Evolutionary conservation across 2,888 invertebrate genomes (phyloP).

Genomic region (Trachelus troglodyta): DNA sequence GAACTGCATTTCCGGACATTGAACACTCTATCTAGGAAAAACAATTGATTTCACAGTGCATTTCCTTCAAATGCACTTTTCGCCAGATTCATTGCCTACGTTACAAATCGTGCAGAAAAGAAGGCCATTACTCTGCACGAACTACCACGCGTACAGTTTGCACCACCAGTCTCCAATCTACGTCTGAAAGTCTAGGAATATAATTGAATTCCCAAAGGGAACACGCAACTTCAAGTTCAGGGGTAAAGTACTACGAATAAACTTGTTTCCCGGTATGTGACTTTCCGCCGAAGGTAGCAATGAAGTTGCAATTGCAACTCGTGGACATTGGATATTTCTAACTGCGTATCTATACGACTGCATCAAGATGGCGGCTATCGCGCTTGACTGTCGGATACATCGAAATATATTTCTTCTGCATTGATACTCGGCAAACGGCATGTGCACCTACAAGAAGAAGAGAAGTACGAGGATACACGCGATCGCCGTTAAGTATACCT

Average conservation of each 20-base stretch:
- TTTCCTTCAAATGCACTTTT: slow-evolving; percentile 17
- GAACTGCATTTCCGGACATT: not conserved
- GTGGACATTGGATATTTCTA: not conserved
- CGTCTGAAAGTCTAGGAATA: not conserved
- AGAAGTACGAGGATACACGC: not conserved
- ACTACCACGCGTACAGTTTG: not conserved
- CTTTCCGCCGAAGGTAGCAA: not conserved
- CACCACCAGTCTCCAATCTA: not conserved
- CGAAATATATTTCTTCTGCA: not conserved
- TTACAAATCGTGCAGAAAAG: not conserved
- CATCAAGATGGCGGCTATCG: not conserved
- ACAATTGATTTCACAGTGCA: not conserved
- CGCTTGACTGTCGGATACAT: not conserved
- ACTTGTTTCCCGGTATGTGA: not conserved
- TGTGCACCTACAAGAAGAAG: not conserved
- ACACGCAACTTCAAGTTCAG: not conserved
- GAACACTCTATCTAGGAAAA: not conserved
- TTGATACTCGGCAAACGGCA: not conserved
- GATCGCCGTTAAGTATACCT: not conserved
- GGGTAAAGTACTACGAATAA: not conserved
- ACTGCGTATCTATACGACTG: not conserved
- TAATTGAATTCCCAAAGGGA: not conserved
- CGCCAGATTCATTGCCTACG: not conserved
- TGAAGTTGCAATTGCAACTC: not conserved
- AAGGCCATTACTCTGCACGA: too few relatives aligned